Percentiles rank a stretch among this genome's conserved stretches.
These are phyloP conservation scores for Mycteria americana DNA, from an alignment of 2,797 vertebrate species.

Conservation along the genomic window DNA sequence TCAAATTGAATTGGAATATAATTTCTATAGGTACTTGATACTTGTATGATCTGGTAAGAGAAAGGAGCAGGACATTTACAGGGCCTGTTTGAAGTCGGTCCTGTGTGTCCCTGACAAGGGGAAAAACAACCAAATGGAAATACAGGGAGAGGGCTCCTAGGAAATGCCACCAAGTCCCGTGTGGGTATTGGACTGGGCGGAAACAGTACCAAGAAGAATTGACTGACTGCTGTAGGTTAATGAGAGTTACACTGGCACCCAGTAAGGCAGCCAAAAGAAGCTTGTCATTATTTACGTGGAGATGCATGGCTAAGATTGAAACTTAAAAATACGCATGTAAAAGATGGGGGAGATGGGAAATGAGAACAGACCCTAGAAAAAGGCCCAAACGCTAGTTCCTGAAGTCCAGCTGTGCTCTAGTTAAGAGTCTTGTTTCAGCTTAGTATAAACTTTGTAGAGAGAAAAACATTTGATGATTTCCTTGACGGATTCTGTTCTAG, in stretches of 20 bases:
- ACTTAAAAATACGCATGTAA: rapidly evolving
- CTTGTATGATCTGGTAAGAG: not conserved
- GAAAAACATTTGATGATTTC: not conserved
- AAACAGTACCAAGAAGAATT: not conserved
- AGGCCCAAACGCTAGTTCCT: not conserved
- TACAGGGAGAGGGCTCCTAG: not conserved
- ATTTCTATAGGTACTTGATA: not conserved
- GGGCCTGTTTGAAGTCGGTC: not conserved
- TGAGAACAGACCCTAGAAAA: not conserved
- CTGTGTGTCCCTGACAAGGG: not conserved
- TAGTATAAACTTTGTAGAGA: not conserved
- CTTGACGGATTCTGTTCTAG: not conserved
- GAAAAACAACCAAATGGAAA: not conserved
- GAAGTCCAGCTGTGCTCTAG: not conserved
- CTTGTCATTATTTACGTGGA: rapidly evolving
- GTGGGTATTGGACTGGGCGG: not conserved
- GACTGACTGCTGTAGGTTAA: not conserved
- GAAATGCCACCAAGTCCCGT: not conserved
- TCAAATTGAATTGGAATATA: not conserved
- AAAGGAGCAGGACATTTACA: not conserved
- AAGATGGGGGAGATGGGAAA: not conserved
- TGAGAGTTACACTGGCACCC: not conserved
- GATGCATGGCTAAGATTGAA: rapidly evolving
- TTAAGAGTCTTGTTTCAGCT: not conserved
- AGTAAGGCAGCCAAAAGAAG: not conserved